Base-by-base conservation (phyloP, 1,140 invertebrate species). In the Penaeus vannamei region DNA sequence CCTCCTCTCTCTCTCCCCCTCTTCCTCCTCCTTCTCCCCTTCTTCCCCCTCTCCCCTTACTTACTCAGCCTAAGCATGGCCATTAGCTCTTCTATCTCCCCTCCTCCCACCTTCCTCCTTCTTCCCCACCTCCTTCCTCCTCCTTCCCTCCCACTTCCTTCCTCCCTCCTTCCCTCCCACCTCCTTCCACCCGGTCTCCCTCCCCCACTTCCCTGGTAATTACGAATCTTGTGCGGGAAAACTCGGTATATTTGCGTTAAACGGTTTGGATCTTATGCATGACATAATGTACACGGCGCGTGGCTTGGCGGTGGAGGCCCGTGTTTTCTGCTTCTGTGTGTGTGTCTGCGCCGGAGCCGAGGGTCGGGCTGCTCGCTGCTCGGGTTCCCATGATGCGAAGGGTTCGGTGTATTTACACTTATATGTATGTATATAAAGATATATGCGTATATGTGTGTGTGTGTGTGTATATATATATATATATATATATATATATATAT, bases 361-460 rank as follows among this genome's bases (percentile, higher is more conserved):
- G 3, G 8, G 46, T 29, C n/a, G 69, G 26, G 26, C n/a, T 26
- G 20, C 36, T 76, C 2, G 0, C 29, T 76, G 7, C n/a, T 29
- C 20, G 14, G 20, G 32, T 72, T 26, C 2, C 3, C 19, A 3
- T 72, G 26, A 29, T 10, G n/a, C 17, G 23, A 3, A 20, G 2
- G 20, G 29, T 76, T 19, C 36, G 36, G 3, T 76, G n/a, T 29
- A 20, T 29, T 7, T 76, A 5, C 36, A 36, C 23, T 22, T 72
- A 29, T 72, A 29, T 72, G 23, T 72, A 72, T 72, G 29, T 72
- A 29, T 72, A 26, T 72, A 72, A 29, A 72, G 29, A 72, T 72
- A 29, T 29, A 72, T 4, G 29, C 29, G 29, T 29, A 72, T 72
- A 72, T 72, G 29, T 72, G 29, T 72, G 8, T 72, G 29, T 72